Evolutionary conservation across 2,888 invertebrate genomes (phyloP).

Genomic region (Eremobia ochroleuca): DNA sequence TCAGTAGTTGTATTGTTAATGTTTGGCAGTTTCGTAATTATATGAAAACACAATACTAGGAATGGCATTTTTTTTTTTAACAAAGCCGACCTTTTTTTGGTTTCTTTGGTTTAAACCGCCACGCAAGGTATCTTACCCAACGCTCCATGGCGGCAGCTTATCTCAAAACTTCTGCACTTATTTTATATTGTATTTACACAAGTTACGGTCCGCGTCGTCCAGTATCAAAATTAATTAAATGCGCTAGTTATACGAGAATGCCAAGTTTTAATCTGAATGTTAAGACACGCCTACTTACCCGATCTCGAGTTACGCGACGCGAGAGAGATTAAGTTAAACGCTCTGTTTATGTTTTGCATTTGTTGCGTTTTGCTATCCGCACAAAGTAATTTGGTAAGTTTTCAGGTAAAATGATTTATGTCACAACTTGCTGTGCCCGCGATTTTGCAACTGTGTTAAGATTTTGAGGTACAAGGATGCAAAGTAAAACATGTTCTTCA

Average conservation of each 20-base stretch:
- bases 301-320: not conserved
- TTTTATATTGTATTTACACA: slow-evolving; percentile 24
- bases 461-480: not conserved
- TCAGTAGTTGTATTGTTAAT: not conserved
- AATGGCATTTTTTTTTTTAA: not conserved
- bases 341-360: slow-evolving; percentile 25
- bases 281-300: slow-evolving; percentile 20
- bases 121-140: not conserved
- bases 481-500: not conserved
- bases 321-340: slow-evolving; percentile 23
- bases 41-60: not conserved
- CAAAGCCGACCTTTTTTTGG: no score
- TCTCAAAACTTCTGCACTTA: slow-evolving; percentile 2
- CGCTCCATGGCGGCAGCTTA: not conserved
- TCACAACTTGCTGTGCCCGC: not conserved
- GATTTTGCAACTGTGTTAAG: not conserved
- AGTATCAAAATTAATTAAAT: slow-evolving; percentile 52
- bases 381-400: slow-evolving; percentile 38
- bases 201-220: slow-evolving; percentile 18
- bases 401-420: slow-evolving; percentile 28
- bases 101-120: no score
- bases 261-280: slow-evolving; percentile 8
- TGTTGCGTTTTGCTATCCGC: slow-evolving; percentile 8
- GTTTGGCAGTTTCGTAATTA: not conserved
- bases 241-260: slow-evolving; percentile 16